Evolutionary conservation across 2,888 invertebrate species (phyloP).

Genomic region (Ephialtes manifestator): DNA sequence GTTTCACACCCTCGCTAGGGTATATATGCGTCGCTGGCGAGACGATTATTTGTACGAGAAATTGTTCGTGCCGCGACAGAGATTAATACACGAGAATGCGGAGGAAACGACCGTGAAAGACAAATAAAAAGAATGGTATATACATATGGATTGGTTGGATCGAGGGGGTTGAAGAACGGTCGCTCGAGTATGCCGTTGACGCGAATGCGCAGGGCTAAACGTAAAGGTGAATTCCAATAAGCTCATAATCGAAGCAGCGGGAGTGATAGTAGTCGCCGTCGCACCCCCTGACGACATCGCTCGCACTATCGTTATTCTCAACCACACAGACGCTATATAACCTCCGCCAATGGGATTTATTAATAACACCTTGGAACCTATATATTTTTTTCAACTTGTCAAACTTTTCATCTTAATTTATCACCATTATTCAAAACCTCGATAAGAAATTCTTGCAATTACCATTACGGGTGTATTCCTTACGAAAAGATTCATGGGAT

Average conservation of each 20-base stretch:
- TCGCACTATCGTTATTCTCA: neutral
- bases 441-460: neutral
- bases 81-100: conserved; percentile 10
- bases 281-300: neutral
- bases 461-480: too few species aligned
- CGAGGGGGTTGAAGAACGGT: conserved; percentile 31
- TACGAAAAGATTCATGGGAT: too few species aligned
- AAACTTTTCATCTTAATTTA: neutral
- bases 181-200: conserved; percentile 9
- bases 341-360: conserved; percentile 29
- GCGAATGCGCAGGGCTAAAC: conserved; percentile 1
- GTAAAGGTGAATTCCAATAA: conserved; percentile 43
- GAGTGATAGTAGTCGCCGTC: neutral
- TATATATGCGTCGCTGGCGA: conserved; percentile 2
- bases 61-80: conserved; percentile 14
- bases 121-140: conserved; percentile 10
- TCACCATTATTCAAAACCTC: neutral
- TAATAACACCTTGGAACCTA: conserved; percentile 36
- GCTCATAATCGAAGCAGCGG: conserved; percentile 37
- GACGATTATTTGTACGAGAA: conserved; percentile 32
- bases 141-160: neutral
- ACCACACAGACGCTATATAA: neutral
- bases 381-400: neutral
- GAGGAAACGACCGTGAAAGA: conserved; percentile 23
- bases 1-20: neutral